Evolutionary conservation across 2,888 invertebrate genomes (phyloP).

Genomic region (Criorhina ranunculi): DNA sequence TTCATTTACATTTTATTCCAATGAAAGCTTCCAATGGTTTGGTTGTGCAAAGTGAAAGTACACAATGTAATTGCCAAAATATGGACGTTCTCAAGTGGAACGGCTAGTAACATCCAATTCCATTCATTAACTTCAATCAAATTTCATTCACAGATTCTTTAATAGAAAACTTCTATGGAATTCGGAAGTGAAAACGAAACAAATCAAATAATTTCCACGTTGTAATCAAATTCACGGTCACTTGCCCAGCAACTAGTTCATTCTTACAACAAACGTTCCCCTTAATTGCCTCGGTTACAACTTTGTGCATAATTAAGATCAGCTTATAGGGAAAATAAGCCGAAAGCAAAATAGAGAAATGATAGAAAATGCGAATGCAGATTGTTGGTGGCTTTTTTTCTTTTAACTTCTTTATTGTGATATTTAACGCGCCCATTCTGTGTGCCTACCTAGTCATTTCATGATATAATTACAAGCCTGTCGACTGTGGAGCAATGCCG

Average conservation of each 20-base stretch:
- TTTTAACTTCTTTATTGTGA: conserved; percentile 6
- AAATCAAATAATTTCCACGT: conserved; percentile 51
- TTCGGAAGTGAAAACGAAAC: conserved; percentile 45
- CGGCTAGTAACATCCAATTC: not conserved
- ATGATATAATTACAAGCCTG: conserved; percentile 53
- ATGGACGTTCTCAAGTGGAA: not conserved
- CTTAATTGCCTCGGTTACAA: conserved; percentile 54
- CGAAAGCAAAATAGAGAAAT: conserved; percentile 14
- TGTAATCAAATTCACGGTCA: conserved; percentile 71
- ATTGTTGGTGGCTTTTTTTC: conserved; percentile 39
- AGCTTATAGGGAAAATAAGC: conserved; percentile 36
- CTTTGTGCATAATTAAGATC: conserved; percentile 57
- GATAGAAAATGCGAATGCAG: conserved; percentile 54
- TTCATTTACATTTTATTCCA: not conserved
- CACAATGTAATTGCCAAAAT: not conserved
- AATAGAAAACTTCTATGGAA: conserved; percentile 18
- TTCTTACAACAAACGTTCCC: conserved; percentile 42
- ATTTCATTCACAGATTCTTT: conserved; percentile 14
- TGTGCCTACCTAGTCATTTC: conserved; percentile 44
- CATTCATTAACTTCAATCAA: conserved; percentile 7
- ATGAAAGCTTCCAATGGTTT: not conserved
- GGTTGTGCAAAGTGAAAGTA: conserved; percentile 1
- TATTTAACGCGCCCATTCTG: conserved; percentile 45
- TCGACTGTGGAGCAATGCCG: conserved; percentile 28
- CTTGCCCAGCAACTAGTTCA: conserved; percentile 63